Base-by-base conservation (phyloP, 2,888 invertebrate species). In the Microctonus brassicae region DNA sequence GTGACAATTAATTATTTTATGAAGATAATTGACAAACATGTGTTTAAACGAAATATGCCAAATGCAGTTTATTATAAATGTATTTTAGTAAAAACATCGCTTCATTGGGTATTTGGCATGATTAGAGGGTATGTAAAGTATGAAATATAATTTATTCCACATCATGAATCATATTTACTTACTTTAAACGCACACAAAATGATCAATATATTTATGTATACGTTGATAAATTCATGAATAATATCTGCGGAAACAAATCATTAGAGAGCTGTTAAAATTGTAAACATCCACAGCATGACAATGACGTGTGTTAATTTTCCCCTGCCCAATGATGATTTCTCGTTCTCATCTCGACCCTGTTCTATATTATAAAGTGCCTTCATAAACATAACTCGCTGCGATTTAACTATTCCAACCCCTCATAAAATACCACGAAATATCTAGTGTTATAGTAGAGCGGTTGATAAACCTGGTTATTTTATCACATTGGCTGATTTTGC, bases 301-400 rank as follows among this genome's bases (percentile, higher is more conserved):
- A 52, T 64, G 69, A 63, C 68, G 72, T 72, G 71, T 57, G 69
- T 42, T 57, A 60, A 58, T 36, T 69, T 61, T 65, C 34, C 57
- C 62, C 24, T 42, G 36, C n/a, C n/a, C n/a, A n/a, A n/a, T n/a
- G n/a, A n/a, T 65, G 39, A 33, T 39, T 39, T 36, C 22, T 60
- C 34, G 47, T 10, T 29, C 34, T 39, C 53, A n/a, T 39, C n/a
- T 17, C 63, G 42, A 24, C 60, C 34, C 52, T 76, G 71, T 52
- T 52, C 74, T 75, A 78, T 81, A 82, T 39, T 39, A 82, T 82
- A 80, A 81, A 78, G 74, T 75, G 73, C 76, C 77, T 80, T 81
- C 80, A 79, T 81, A 81, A 81, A 79, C 82, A 81, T 78, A 77
- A 75, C 73, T 78, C 72, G 74, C 24, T 70, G 57, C 61, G 64